Conservation (phyloP, 2,797 vertebrate species). For the Benthosema pterotum region DNA sequence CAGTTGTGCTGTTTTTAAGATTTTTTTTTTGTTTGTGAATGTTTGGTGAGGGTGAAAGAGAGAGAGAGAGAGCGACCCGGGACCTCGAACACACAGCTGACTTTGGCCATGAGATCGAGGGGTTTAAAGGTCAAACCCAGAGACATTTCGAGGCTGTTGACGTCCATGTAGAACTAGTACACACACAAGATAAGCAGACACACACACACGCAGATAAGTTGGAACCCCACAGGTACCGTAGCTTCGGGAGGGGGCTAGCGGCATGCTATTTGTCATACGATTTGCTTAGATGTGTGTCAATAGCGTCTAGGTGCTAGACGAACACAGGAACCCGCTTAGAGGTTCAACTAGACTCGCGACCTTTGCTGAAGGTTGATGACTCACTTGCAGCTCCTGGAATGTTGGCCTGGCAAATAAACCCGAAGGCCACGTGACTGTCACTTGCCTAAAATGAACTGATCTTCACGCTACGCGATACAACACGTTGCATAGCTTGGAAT, state of each 20-base stretch:
- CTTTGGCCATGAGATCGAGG: constrained; percentile 47
- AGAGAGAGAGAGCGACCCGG: constrained; percentile 56
- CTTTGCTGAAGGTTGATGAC: constrained; percentile 53
- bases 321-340: constrained; percentile 38
- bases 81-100: constrained; percentile 68
- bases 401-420: constrained; percentile 48
- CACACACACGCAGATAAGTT: constrained; percentile 15
- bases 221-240: constrained; percentile 14
- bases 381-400: constrained; percentile 75
- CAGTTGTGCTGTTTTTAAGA: constrained; percentile 68
- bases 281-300: constrained; percentile 42
- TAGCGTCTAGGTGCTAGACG: constrained; percentile 41
- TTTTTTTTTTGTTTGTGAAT: constrained; percentile 75
- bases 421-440: constrained; percentile 25
- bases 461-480: too few species aligned
- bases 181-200: too few species aligned
- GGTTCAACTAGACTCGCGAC: constrained; percentile 59
- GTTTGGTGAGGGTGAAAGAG: constrained; percentile 40
- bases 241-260: constrained; percentile 19
- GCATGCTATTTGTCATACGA: constrained; percentile 42
- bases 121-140: constrained; percentile 50
- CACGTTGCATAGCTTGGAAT: too few species aligned
- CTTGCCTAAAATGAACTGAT: constrained; percentile 4
- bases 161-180: too few species aligned
- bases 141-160: constrained; percentile 21